Conservation (phyloP, 2,888 invertebrate genomes). For the Penaeus monodon region DNA sequence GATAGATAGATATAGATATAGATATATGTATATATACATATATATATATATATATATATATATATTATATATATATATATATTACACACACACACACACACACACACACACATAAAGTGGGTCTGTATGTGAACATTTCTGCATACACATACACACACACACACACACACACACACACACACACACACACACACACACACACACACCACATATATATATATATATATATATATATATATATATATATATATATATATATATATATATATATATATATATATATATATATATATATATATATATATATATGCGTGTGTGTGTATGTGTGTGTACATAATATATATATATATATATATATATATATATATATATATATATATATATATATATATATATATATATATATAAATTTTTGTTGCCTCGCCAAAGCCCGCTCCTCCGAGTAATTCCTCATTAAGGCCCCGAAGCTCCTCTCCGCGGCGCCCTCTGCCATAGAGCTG, state of each 20-base stretch:
- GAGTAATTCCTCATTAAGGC: not conserved
- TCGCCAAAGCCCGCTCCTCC: not conserved
- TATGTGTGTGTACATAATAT: not conserved
- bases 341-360: constrained; percentile 23
- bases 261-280: not conserved
- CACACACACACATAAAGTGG: not conserved
- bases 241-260: too few relatives aligned
- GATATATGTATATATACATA: not conserved
- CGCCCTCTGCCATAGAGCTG: constrained; percentile 1
- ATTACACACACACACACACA: not conserved
- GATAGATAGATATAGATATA: constrained; percentile 1
- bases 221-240: not conserved
- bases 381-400: not conserved
- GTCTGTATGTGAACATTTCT: too few relatives aligned
- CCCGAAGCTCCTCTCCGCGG: not conserved
- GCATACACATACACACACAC: too few relatives aligned
- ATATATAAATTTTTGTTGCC: not conserved
- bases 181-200: not conserved
- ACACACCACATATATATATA: not conserved
- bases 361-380: constrained; percentile 18
- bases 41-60: not conserved
- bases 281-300: too few relatives aligned
- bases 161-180: not conserved
- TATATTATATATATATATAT: constrained; percentile 16
- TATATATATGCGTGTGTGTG: too few relatives aligned